Conservation (phyloP, 2,797 vertebrate genomes). For the Glyptemys insculpta region DNA sequence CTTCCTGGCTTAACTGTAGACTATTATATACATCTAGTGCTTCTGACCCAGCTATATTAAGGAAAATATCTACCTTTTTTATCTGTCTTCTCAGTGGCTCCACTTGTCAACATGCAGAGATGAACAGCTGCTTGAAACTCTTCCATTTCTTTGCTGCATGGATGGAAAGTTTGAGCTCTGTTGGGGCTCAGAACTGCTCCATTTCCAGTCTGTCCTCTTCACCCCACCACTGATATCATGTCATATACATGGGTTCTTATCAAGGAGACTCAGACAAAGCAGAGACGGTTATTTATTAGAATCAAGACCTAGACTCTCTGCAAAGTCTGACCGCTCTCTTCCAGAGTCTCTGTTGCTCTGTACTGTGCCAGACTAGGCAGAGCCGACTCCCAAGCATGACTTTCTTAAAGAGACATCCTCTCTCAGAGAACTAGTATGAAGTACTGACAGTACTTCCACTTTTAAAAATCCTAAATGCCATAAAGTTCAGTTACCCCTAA, state of each 20-base stretch:
- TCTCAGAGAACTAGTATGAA: no score
- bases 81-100: background rate
- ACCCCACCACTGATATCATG: background rate
- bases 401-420: no score
- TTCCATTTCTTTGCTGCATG: background rate
- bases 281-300: background rate
- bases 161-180: background rate
- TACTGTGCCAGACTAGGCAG: background rate
- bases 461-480: no score
- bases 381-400: no score
- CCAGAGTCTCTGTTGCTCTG: no score
- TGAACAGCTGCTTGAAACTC: background rate
- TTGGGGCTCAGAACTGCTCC: background rate
- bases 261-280: background rate
- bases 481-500: no score
- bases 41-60: background rate
- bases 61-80: background rate
- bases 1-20: background rate
- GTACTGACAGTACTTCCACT: no score
- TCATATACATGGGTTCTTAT: background rate
- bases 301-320: background rate
- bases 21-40: background rate
- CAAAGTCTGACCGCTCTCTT: background rate
- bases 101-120: background rate
- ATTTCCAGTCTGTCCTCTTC: background rate